Percentiles rank a stretch among this genome's conserved stretches.
phyloP scores from a whole-genome alignment of 2,888 invertebrate species.

The Corbicula japonica region DNA sequence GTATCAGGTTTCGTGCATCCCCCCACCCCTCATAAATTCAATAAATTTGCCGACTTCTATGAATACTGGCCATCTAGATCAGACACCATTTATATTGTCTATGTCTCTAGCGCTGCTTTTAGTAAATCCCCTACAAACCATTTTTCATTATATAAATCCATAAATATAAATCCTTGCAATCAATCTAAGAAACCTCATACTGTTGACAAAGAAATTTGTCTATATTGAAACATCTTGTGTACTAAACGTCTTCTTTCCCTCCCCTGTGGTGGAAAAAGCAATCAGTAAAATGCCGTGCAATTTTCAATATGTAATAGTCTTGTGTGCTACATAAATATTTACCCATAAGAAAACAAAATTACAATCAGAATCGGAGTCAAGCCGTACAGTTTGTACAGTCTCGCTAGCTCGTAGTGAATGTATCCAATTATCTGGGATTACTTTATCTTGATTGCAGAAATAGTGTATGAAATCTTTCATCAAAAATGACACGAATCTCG shows the following conservation, averaged over 20 bases:
- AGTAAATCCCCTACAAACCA: background rate
- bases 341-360: conserved; percentile 49
- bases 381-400: too few species aligned
- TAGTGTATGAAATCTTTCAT: conserved; percentile 61
- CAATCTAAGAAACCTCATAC: conserved; percentile 26
- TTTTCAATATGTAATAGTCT: conserved; percentile 56
- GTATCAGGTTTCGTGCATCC: too few species aligned
- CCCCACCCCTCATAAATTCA: too few species aligned
- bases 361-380: too few species aligned
- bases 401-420: conserved; percentile 13
- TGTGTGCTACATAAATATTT: conserved; percentile 49
- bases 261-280: conserved; percentile 41
- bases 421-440: conserved; percentile 64
- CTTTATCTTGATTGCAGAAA: conserved; percentile 59
- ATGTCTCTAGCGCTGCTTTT: background rate
- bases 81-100: too few species aligned
- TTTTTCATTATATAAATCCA: conserved; percentile 42
- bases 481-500: conserved; percentile 55
- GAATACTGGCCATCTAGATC: too few species aligned
- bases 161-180: conserved; percentile 36
- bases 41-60: too few species aligned
- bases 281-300: conserved; percentile 48
- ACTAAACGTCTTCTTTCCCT: conserved; percentile 22
- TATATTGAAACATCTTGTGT: conserved; percentile 52
- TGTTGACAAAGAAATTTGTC: conserved; percentile 42